These are phyloP conservation scores for Mystacides longicornis DNA, from an alignment of 2,888 invertebrate species.

Conservation along the genomic window DNA sequence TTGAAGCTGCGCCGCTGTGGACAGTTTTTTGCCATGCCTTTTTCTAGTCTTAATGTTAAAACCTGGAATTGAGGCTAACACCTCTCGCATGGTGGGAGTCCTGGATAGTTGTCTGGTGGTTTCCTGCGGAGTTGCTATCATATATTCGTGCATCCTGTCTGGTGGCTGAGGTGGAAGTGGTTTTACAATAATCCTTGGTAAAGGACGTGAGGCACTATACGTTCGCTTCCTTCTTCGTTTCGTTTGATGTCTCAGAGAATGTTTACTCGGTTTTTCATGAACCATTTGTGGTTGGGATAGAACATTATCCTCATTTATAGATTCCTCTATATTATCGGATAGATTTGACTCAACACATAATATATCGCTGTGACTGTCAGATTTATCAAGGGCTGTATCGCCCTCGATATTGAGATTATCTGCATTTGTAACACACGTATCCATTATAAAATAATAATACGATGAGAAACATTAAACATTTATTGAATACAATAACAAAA, in stretches of 20 bases:
- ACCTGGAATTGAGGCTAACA: slow-evolving; percentile 83
- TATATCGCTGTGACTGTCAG: slow-evolving; percentile 18
- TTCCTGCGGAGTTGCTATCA: slow-evolving; percentile 15
- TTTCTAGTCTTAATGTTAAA: slow-evolving; percentile 75
- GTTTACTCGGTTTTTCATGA: slow-evolving; percentile 18
- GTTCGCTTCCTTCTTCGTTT: slow-evolving; percentile 69
- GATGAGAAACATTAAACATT: slow-evolving; percentile 8
- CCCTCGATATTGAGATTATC: slow-evolving; percentile 10
- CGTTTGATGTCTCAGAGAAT: slow-evolving; percentile 18
- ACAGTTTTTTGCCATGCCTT: slow-evolving; percentile 74
- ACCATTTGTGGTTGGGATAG: slow-evolving; percentile 7
- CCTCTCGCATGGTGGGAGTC: slow-evolving; percentile 80
- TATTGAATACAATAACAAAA: slow-evolving; percentile 15
- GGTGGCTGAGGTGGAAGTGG: slow-evolving; percentile 63
- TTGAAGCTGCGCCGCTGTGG: slow-evolving; percentile 86
- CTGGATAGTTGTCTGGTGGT: slow-evolving; percentile 7
- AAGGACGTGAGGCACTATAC: slow-evolving; percentile 52
- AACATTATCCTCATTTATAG: slow-evolving; percentile 6
- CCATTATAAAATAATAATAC: slow-evolving; percentile 17
- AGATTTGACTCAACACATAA: slow-evolving; percentile 17
- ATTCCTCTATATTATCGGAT: slow-evolving; percentile 9
- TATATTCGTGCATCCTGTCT: slow-evolving; percentile 43
- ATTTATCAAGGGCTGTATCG: slow-evolving; percentile 16
- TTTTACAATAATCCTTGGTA: slow-evolving; percentile 77
- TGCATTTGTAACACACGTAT: slow-evolving; percentile 15